phyloP scores from a whole-genome alignment of 92 coral and sea anemone species.

The Umimayanthus kanabou region DNA sequence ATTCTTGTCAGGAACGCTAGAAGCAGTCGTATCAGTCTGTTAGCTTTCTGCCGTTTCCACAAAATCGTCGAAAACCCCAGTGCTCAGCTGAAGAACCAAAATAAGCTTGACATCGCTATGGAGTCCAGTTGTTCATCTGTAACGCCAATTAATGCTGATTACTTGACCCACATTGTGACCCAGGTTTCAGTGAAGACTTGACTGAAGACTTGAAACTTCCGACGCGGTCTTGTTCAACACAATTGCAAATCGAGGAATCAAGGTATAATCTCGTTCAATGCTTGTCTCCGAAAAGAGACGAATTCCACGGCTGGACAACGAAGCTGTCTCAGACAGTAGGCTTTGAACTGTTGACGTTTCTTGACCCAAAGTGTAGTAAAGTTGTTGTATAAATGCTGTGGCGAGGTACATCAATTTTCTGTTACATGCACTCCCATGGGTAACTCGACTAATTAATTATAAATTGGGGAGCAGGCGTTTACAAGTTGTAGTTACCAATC shows the following conservation, averaged over 20 bases:
- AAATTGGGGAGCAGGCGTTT: not conserved
- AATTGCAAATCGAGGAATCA: too few species aligned
- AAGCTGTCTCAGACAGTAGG: not conserved
- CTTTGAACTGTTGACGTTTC: not conserved
- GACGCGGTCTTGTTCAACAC: not conserved
- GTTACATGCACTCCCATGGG: not conserved
- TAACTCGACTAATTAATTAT: not conserved
- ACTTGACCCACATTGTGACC: too few species aligned
- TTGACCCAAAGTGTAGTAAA: not conserved
- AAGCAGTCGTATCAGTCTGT: not conserved
- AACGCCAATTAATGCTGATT: too few species aligned
- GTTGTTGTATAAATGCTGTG: not conserved
- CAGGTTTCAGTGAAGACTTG: not conserved
- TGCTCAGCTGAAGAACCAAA: not conserved
- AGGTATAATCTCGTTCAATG: not conserved
- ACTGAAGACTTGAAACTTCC: not conserved
- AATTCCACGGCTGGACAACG: not conserved
- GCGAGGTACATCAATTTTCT: not conserved
- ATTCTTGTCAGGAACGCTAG: too few species aligned
- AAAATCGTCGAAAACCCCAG: not conserved
- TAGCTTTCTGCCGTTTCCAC: not conserved
- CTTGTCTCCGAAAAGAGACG: not conserved
- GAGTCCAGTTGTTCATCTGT: not conserved
- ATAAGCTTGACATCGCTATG: not conserved
- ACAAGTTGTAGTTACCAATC: not conserved